Evolutionary conservation across 2,888 invertebrate genomes (phyloP), one percentile per base, ranked within the genome.

Genomic region (Drosophila melanocephala): DNA sequence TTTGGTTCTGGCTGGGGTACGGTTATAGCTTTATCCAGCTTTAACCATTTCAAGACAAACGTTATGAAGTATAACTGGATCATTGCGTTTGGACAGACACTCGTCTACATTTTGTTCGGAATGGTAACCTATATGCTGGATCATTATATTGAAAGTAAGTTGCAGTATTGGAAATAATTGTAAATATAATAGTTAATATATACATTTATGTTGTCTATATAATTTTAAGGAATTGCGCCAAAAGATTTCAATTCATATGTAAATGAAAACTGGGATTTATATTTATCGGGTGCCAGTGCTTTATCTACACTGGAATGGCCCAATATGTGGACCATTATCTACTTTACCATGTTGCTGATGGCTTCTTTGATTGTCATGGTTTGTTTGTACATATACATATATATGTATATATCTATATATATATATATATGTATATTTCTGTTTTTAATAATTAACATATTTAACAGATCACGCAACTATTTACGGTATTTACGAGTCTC

Each of bases 1-100:
- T 95, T 98, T 33, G 98, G 98, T 1, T 96, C 97, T 0, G 97
- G 97, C 0, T 97, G 97, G 96, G 97, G 97, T 39, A 96, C 96
- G 7, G 95, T 97, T 51, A 94, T 97, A 68, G 96, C 97, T 82
- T 96, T 97, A 95, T 96, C 97, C 39, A 97, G 97, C 92, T 97
- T 96, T 91, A 97, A 97, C 91, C 94, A 95, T 74, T 97, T 97
- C 89, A 94, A 95, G 84, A 96, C 96, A 77, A 95, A 96, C 79
- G 96, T 96, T 81, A 94, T 95, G 92, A 77, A 61, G 14, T 88
- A 87, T 28, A 91, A 92, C 58, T 92, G 92, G 92, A 52, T 92
- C 0, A 84, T 91, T 65, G 83, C 84, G 9, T 59, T 91, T 12
- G 84, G 82, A 0, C 92, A 93, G 75, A 81, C 92, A n/a, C 69